Evolutionary conservation across 2,797 vertebrate species (phyloP), one percentile per base, ranked within the genome.

Genomic region (Coccyzus lansbergi): DNA sequence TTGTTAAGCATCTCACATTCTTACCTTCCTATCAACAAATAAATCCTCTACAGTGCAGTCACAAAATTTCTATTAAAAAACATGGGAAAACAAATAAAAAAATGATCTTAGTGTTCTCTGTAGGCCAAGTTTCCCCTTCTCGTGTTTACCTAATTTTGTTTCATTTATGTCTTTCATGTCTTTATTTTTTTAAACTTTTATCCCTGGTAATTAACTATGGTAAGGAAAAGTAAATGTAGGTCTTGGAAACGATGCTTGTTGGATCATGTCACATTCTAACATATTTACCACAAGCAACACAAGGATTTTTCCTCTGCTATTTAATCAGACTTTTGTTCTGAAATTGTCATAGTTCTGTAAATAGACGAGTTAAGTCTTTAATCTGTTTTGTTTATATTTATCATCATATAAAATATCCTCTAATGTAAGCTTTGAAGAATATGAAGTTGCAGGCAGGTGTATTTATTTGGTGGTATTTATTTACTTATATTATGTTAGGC

Each of bases 111-210:
- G 62, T 63, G 22, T 52, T 53, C 26, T 62, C 6, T 26, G 31
- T 80, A 81, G 67, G 83, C 78, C 87, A 87, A 84, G 51, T 97
- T 94, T 96, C 25, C 82, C 33, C 20, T 74, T 88, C 34, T 77
- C 16, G 8, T 90, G 55, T 95, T 96, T 93, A 74, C 79, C 65
- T 93, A 58, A 75, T 96, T 94, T 85, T 85, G 21, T 93, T 96
- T 92, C 48, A 83, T 94, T 96, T 94, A 71, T 95, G 71, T 75
- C 80, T 94, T 95, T 92, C 51, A 44, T 91, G 74, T 90, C 74
- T 79, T 87, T 94, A 81, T 88, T 96, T 88, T 88, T 63, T 92
- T 93, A 94, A 92, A 93, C 59, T 87, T 94, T 94, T 97, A 83
- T 96, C 44, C 92, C 70, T 91, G 40, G 52, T 96, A 95, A 95